Evolutionary conservation across 2,113 vertebrate species (phyloP), one percentile per base, ranked within the genome.

Genomic region (Pelmatolapia mariae): DNA sequence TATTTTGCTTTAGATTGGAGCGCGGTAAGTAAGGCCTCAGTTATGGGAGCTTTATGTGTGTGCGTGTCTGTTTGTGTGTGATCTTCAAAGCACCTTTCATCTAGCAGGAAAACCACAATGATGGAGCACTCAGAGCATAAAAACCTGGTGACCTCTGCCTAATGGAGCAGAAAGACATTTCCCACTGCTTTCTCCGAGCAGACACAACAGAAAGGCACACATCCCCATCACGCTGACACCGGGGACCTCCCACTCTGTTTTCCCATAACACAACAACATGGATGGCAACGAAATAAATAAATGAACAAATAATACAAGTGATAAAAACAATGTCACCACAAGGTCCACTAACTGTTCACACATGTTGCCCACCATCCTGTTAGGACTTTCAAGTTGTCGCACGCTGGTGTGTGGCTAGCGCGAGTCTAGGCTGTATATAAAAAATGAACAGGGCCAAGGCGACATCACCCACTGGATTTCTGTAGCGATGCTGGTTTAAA

Each of bases 121-220:
- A 95, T 92, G 92, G 90, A 95, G 93, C 92, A 90, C 92, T 92
- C 71, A 38, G 91, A 86, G 92, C 13, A 33, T 78, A 83, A 38
- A 73, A 86, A 89, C 87, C 91, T 86, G 87, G 84, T 93, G 93
- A 95, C 94, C 93, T 89, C 87, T 91, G 93, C 87, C 57, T 93
- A 95, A 94, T 93, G 94, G 95, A 94, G 89, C 90, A 33, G 88
- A 93, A 89, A 93, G 90, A 94, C 90, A 84, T 94, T 93, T 94
- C 87, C 94, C 92, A 86, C 84, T 22, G 80, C 91, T 92, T 91
- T 83, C 81, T 54, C 33, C 1, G 12, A 83, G 80, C 45, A 15
- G 71, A 83, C 86, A 56, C 81, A 79, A 87, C 81, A 87, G 86
- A 83, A 47, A 80, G 71, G 26, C 68, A 81, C 84, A 47, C 88